A percentile compares a stretch with the other conserved stretches of the same genome.
Conservation (phyloP, 2,797 vertebrate species). For the Helostoma temminkii region DNA sequence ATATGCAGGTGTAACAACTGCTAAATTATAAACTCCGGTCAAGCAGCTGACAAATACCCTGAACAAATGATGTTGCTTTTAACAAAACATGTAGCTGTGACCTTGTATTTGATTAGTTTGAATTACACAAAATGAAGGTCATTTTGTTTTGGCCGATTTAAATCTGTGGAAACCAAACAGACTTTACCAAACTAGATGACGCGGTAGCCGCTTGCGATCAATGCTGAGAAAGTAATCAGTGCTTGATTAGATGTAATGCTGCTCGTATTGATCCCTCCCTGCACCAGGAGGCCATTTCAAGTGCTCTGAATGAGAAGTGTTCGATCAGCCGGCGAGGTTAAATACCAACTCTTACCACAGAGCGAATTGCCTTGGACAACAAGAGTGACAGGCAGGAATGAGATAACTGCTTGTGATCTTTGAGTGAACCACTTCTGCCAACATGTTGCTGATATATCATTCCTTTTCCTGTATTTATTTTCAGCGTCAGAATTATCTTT, state of each 20-base stretch:
- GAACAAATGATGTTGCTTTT: conserved; percentile 26
- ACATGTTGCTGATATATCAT: conserved; percentile 33
- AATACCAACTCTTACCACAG: conserved; percentile 61
- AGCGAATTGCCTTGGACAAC: conserved; percentile 53
- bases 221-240: conserved; percentile 76
- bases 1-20: background rate
- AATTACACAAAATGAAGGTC: conserved; percentile 49
- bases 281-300: conserved; percentile 54
- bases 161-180: conserved; percentile 63
- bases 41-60: conserved; percentile 2
- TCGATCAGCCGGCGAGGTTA: conserved; percentile 69
- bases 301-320: conserved; percentile 63
- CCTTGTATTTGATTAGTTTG: conserved; percentile 24
- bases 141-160: conserved; percentile 51
- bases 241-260: conserved; percentile 73
- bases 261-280: conserved; percentile 66
- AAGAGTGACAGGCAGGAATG: conserved; percentile 44
- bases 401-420: conserved; percentile 57
- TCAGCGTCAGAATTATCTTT: conserved; percentile 35
- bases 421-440: conserved; percentile 46
- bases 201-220: conserved; percentile 63
- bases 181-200: conserved; percentile 60
- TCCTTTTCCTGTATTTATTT: conserved; percentile 17
- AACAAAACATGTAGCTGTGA: conserved; percentile 13
- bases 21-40: background rate